A percentile compares a stretch with the other conserved stretches of the same genome.
phyloP scores from a whole-genome alignment of 2,888 invertebrate species.

The Odontocerum albicorne region DNA sequence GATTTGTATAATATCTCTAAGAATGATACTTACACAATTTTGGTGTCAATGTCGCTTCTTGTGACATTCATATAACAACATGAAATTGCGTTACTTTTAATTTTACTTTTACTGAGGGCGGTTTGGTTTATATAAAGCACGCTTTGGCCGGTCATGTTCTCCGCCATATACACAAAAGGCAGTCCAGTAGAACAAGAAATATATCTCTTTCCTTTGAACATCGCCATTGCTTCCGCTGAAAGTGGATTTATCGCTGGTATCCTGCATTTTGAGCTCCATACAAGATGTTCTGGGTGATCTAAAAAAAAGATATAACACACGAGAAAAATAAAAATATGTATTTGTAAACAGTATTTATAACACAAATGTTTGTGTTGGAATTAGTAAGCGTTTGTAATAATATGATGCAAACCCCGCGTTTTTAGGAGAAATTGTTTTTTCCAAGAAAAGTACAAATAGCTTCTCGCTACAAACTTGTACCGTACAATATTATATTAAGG shows the following conservation, averaged over 20 bases:
- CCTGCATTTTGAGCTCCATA: constrained; percentile 61
- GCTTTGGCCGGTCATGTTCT: constrained; percentile 24
- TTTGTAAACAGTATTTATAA: too few relatives aligned
- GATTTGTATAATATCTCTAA: too few relatives aligned
- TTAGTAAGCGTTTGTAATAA: too few relatives aligned
- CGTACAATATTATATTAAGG: too few relatives aligned
- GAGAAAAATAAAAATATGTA: too few relatives aligned
- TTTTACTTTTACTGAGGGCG: constrained; percentile 40
- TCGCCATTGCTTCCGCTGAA: constrained; percentile 55
- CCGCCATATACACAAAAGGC: constrained; percentile 18
- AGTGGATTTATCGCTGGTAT: constrained; percentile 65
- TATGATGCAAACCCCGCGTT: too few relatives aligned
- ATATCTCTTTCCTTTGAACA: constrained; percentile 56
- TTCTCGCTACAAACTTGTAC: too few relatives aligned
- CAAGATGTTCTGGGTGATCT: constrained; percentile 23
- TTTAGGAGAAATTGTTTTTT: too few relatives aligned
- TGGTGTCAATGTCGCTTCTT: constrained; percentile 35
- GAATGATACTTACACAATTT: constrained; percentile 27
- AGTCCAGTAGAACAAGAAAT: constrained; percentile 50
- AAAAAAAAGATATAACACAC: too few relatives aligned
- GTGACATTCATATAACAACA: constrained; percentile 45
- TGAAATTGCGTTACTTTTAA: constrained; percentile 14
- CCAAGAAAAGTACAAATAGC: too few relatives aligned
- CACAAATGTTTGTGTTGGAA: too few relatives aligned
- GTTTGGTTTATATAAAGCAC: constrained; percentile 27